These are phyloP conservation scores for Drosophila funebris DNA, from an alignment of 1,140 invertebrate species.

Conservation along the genomic window DNA sequence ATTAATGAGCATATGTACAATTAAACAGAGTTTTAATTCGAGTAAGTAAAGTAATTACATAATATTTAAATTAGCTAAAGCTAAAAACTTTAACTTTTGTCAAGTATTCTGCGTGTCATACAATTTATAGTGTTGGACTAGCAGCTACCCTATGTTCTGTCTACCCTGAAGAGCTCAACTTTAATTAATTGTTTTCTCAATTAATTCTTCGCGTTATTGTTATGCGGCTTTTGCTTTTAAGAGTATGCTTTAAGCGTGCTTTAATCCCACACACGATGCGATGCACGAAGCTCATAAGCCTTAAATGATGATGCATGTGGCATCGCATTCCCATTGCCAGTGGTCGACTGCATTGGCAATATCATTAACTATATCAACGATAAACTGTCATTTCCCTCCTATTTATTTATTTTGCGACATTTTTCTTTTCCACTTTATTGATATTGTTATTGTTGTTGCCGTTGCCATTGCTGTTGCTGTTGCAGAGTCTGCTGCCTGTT, in stretches of 20 bases:
- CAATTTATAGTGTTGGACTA: no score
- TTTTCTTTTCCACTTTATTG: constrained; percentile 16
- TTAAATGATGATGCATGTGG: background rate
- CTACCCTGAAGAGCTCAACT: no score
- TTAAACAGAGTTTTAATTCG: no score
- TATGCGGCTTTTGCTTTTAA: background rate
- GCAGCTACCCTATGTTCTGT: no score
- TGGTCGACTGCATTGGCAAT: constrained; percentile 19
- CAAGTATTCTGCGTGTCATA: no score
- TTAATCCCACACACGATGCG: background rate
- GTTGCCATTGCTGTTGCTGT: constrained; percentile 19
- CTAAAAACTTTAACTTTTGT: no score
- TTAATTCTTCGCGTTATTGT: background rate
- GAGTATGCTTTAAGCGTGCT: background rate
- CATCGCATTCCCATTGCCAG: background rate
- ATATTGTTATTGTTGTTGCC: constrained; percentile 25
- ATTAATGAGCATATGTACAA: no score
- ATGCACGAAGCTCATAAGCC: background rate
- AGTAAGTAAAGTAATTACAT: no score
- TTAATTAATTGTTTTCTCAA: background rate
- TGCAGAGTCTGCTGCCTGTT: constrained; percentile 38
- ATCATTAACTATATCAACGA: constrained; percentile 71
- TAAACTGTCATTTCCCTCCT: constrained; percentile 66
- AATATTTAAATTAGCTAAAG: no score
- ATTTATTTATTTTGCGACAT: constrained; percentile 55